Evolutionary conservation across 2,797 vertebrate species (phyloP).

Genomic region (Benthosema pterotum): DNA sequence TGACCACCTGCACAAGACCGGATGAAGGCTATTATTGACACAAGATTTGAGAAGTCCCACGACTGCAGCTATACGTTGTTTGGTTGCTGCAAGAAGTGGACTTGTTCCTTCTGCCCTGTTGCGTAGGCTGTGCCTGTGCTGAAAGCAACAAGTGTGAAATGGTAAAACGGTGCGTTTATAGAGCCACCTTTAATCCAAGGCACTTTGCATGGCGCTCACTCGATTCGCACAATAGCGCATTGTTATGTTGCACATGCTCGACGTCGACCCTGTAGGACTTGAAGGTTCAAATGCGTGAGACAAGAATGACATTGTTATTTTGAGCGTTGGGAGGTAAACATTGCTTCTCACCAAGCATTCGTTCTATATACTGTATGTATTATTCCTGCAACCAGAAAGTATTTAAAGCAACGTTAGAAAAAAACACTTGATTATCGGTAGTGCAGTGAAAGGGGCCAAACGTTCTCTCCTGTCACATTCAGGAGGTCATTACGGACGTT

Average conservation of each 20-base stretch:
- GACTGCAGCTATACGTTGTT: not conserved
- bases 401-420: not conserved
- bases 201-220: no score
- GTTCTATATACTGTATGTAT: no score
- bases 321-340: not conserved
- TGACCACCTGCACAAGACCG: slow-evolving; percentile 56
- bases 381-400: not conserved
- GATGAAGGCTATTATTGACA: slow-evolving; percentile 18
- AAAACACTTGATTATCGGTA: not conserved
- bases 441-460: not conserved
- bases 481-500: slow-evolving; percentile 58
- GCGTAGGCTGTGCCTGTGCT: not conserved
- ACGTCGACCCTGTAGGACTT: not conserved
- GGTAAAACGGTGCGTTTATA: no score
- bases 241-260: no score
- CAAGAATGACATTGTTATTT: not conserved
- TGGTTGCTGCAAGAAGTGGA: no score
- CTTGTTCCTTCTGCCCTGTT: not conserved
- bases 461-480: slow-evolving; percentile 4
- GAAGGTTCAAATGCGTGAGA: slow-evolving; percentile 1
- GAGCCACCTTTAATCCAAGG: no score
- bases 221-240: no score
- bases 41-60: slow-evolving; percentile 24
- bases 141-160: not conserved
- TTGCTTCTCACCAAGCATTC: not conserved